A percentile compares a stretch with the other conserved stretches of the same genome.
Evolutionary conservation across 2,797 vertebrate genomes (phyloP).

Genomic region (Pangasius sanitwongsei): DNA sequence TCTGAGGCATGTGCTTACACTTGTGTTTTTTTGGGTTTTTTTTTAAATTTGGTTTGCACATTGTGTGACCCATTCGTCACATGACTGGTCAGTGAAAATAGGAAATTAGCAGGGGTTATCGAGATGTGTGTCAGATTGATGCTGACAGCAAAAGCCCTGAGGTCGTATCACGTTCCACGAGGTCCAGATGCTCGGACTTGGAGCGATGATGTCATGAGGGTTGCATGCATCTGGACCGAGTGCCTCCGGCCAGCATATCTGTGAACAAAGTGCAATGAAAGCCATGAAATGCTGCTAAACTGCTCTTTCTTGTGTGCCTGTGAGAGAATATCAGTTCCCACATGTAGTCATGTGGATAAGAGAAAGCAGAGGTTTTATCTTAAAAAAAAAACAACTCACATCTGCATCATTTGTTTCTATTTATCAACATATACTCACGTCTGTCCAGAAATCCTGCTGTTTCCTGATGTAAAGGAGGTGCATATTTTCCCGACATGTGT

Average conservation of each 20-base stretch:
- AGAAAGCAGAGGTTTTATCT: constrained; percentile 26
- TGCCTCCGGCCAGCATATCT: constrained; percentile 64
- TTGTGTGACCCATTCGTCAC: neutral
- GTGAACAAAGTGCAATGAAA: constrained; percentile 62
- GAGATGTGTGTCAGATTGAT: neutral
- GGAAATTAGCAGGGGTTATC: neutral
- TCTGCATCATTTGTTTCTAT: constrained; percentile 27
- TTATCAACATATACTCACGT: constrained; percentile 35
- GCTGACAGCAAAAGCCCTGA: constrained; percentile 26
- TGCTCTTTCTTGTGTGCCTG: constrained; percentile 32
- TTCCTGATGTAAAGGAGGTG: constrained; percentile 27
- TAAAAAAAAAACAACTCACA: neutral
- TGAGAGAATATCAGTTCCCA: constrained; percentile 24
- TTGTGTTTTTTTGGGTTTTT: neutral
- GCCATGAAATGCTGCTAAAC: constrained; percentile 59
- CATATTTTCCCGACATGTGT: constrained; percentile 28
- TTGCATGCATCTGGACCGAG: constrained; percentile 65
- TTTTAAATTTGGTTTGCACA: neutral
- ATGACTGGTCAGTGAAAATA: neutral
- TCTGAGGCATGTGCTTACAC: constrained; percentile 22
- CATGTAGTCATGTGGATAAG: neutral
- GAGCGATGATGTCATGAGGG: constrained; percentile 71
- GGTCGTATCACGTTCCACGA: constrained; percentile 37
- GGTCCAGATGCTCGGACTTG: constrained; percentile 58
- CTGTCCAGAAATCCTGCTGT: constrained; percentile 39